Conservation (phyloP, 1,140 invertebrate genomes). For the Trachymyrmex septentrionalis region DNA sequence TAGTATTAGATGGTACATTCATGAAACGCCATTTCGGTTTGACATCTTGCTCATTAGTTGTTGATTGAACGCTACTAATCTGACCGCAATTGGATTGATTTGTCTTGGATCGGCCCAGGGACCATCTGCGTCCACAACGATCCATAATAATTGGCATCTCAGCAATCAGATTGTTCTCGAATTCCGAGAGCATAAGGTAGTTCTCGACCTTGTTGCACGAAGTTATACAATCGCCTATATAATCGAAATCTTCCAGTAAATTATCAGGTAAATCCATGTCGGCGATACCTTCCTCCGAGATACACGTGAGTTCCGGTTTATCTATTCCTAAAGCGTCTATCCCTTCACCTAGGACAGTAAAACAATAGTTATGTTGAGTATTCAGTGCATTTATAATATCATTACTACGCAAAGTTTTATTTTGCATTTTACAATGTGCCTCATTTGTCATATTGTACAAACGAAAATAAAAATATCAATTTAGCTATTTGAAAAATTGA, state of each 20-base stretch:
- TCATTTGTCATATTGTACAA: background rate
- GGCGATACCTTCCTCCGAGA: slow-evolving; percentile 94
- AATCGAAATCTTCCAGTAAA: slow-evolving; percentile 93
- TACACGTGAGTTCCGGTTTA: slow-evolving; percentile 93
- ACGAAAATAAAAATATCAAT: slow-evolving; percentile 1
- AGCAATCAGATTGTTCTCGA: slow-evolving; percentile 94
- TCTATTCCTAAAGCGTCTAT: slow-evolving; percentile 82
- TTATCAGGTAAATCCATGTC: slow-evolving; percentile 95
- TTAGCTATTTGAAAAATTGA: background rate
- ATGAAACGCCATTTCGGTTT: slow-evolving; percentile 82
- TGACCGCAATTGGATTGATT: slow-evolving; percentile 66
- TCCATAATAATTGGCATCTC: slow-evolving; percentile 92
- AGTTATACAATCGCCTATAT: slow-evolving; percentile 94
- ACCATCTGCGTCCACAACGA: slow-evolving; percentile 90
- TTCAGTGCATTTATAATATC: background rate
- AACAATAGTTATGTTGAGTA: background rate
- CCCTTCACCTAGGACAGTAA: slow-evolving; percentile 67
- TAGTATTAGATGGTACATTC: slow-evolving; percentile 81
- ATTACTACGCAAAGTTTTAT: background rate
- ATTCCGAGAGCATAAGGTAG: slow-evolving; percentile 95
- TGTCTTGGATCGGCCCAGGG: slow-evolving; percentile 87
- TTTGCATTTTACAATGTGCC: background rate
- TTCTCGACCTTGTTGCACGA: slow-evolving; percentile 96
- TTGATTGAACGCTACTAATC: slow-evolving; percentile 40
- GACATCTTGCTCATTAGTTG: slow-evolving; percentile 72